phyloP scores from a whole-genome alignment of 1,140 invertebrate species.

The Brachionus sp. region DNA sequence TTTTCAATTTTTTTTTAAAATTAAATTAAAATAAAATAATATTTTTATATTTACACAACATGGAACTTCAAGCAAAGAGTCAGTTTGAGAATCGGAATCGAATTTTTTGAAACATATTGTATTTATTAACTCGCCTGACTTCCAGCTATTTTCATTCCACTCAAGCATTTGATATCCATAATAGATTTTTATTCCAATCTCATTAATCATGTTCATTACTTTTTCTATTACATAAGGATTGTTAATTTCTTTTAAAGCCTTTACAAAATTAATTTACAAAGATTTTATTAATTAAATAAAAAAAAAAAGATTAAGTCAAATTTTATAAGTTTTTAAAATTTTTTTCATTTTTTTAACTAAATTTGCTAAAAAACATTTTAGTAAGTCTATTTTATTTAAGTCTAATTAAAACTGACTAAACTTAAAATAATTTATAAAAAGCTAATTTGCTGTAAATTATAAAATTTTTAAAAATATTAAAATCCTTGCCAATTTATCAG shows the following conservation, averaged over 20 bases:
- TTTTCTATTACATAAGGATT: slow-evolving; percentile 64
- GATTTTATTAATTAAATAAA: background rate
- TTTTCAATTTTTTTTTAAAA: background rate
- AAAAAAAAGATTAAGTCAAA: too few relatives aligned
- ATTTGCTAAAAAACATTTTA: too few relatives aligned
- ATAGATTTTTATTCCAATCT: slow-evolving; percentile 61
- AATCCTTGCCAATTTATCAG: too few relatives aligned
- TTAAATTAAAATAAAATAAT: background rate
- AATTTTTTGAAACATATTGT: slow-evolving; percentile 49
- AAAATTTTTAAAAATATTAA: too few relatives aligned
- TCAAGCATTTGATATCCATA: slow-evolving; percentile 52
- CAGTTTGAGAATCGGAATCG: background rate
- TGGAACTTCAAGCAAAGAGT: background rate
- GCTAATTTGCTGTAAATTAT: too few relatives aligned
- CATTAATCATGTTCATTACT: slow-evolving; percentile 75
- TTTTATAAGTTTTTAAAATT: too few relatives aligned
- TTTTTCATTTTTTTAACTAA: too few relatives aligned
- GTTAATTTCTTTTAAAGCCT: slow-evolving; percentile 54
- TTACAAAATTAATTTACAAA: background rate
- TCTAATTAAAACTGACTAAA: too few relatives aligned
- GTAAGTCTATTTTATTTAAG: too few relatives aligned
- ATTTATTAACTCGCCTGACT: slow-evolving; percentile 49
- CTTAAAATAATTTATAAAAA: too few relatives aligned
- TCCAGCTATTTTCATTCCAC: slow-evolving; percentile 52
- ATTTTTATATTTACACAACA: background rate